These are phyloP conservation scores for Graptemys geographica DNA, from an alignment of 2,797 vertebrate genomes.

Conservation along the genomic window DNA sequence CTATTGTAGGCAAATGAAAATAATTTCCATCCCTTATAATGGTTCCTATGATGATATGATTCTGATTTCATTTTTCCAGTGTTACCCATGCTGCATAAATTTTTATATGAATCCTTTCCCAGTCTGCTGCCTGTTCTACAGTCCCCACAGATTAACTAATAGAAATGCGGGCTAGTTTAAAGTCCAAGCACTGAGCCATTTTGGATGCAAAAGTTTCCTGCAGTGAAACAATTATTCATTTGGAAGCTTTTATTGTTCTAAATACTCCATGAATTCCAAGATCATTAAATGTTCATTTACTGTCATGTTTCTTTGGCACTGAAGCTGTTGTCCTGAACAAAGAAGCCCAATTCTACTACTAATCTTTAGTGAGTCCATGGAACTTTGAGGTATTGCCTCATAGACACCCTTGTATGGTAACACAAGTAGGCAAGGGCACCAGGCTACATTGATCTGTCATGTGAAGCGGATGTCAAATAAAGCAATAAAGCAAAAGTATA, in stretches of 20 bases:
- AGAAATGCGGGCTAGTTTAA: slow-evolving; percentile 31
- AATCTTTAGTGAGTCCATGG: slow-evolving; percentile 6
- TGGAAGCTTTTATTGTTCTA: slow-evolving; percentile 66
- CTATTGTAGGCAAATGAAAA: slow-evolving; percentile 12
- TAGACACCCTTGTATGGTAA: background rate
- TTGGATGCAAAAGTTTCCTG: slow-evolving; percentile 40
- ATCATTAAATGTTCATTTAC: slow-evolving; percentile 60
- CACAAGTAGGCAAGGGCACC: background rate
- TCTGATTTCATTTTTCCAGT: slow-evolving; percentile 21
- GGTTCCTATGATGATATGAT: background rate
- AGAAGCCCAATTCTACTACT: background rate
- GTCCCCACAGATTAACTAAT: slow-evolving; percentile 52
- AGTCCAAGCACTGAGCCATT: slow-evolving; percentile 42
- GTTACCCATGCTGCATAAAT: background rate
- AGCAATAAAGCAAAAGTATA: background rate
- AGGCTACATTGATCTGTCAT: background rate
- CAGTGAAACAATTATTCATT: slow-evolving; percentile 63
- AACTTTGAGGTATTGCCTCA: background rate
- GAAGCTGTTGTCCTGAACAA: slow-evolving; percentile 35
- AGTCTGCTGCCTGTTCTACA: slow-evolving; percentile 37
- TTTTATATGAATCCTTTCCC: slow-evolving; percentile 13
- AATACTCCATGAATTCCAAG: slow-evolving; percentile 57
- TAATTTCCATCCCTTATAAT: slow-evolving; percentile 10
- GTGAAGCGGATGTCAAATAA: background rate
- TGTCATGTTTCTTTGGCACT: slow-evolving; percentile 21